These are phyloP conservation scores for Drosophila athabasca DNA, from an alignment of 1,140 invertebrate genomes.

Conservation along the genomic window DNA sequence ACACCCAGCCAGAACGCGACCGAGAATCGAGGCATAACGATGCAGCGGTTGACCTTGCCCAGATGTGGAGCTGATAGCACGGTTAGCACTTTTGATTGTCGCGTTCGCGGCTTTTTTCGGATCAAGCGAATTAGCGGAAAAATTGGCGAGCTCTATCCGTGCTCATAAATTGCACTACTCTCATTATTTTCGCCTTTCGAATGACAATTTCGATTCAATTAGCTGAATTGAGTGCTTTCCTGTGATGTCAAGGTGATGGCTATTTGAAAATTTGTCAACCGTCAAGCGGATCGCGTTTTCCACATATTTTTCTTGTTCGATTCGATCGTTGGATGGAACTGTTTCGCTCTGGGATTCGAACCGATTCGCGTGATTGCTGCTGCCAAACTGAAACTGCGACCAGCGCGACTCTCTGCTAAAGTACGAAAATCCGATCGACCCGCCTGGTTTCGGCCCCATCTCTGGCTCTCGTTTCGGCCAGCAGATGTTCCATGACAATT, in stretches of 20 bases:
- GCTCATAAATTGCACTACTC: slow-evolving; percentile 69
- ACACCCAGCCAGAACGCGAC: slow-evolving; percentile 12
- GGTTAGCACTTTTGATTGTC: slow-evolving; percentile 66
- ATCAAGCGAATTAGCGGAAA: slow-evolving; percentile 45
- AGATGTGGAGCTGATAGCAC: slow-evolving; percentile 48
- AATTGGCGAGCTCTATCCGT: slow-evolving; percentile 50
- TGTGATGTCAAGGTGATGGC: slow-evolving; percentile 57
- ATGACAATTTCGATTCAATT: slow-evolving; percentile 54
- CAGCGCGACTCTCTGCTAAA: slow-evolving; percentile 29
- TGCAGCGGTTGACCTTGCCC: slow-evolving; percentile 49
- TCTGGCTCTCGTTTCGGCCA: slow-evolving; percentile 16
- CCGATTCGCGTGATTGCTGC: slow-evolving; percentile 64
- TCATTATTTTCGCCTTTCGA: slow-evolving; percentile 42
- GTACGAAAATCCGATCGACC: slow-evolving; percentile 49
- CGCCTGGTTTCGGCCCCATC: slow-evolving; percentile 48
- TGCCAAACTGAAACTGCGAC: slow-evolving; percentile 54
- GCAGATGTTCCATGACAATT: background rate
- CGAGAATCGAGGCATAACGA: slow-evolving; percentile 40
- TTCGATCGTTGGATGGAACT: background rate
- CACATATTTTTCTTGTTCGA: slow-evolving; percentile 50
- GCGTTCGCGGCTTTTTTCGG: slow-evolving; percentile 43
- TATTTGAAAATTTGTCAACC: slow-evolving; percentile 63
- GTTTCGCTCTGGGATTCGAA: slow-evolving; percentile 24
- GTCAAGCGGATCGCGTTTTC: slow-evolving; percentile 48
- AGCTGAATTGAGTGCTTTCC: slow-evolving; percentile 24